Percentiles rank a stretch among this genome's conserved stretches.
Evolutionary conservation across 2,888 invertebrate species (phyloP).

Genomic region (Pandemis corylana): DNA sequence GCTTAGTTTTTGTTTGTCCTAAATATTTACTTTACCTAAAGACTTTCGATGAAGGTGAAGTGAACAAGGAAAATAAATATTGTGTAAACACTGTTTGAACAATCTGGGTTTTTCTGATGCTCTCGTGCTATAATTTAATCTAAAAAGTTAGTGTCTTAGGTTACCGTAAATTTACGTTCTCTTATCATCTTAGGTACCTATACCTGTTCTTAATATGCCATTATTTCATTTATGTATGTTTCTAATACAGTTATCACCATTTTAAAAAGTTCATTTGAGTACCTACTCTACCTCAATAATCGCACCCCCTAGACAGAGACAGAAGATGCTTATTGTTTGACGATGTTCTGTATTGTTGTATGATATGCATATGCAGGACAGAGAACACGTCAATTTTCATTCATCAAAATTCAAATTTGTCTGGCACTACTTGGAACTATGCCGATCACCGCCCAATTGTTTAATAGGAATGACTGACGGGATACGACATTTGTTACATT

Average conservation of each 20-base stretch:
- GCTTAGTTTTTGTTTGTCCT: no score
- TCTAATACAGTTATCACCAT: no score
- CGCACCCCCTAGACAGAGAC: no score
- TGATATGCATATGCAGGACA: not conserved
- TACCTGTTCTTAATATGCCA: no score
- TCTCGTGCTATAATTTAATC: not conserved
- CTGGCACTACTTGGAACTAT: not conserved
- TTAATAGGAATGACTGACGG: constrained; percentile 48
- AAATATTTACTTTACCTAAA: not conserved
- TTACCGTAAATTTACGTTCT: not conserved
- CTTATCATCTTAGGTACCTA: no score
- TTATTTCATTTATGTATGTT: no score
- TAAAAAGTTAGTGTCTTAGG: not conserved
- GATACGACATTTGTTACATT: no score
- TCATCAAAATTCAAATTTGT: constrained; percentile 57
- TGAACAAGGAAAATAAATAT: not conserved
- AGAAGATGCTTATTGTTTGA: no score
- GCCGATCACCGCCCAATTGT: constrained; percentile 51
- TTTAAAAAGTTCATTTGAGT: no score
- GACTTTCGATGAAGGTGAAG: not conserved
- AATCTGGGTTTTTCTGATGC: not conserved
- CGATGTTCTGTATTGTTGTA: no score
- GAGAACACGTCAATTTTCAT: constrained; percentile 55
- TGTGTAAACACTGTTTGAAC: not conserved
- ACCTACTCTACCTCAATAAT: no score